These are phyloP conservation scores for Scelioninae gen. 2 DNA, from an alignment of 2,888 invertebrate species.

Conservation along the genomic window DNA sequence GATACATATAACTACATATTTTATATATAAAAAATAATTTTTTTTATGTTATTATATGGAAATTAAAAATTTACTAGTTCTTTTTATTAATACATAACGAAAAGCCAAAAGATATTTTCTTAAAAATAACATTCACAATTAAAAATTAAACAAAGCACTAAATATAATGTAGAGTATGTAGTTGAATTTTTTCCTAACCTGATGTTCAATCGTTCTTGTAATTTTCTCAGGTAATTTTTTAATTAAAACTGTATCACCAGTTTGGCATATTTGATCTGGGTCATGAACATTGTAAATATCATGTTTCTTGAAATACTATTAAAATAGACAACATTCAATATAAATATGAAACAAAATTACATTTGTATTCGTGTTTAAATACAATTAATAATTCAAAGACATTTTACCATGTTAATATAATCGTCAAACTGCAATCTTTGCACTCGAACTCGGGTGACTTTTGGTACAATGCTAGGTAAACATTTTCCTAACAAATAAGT, in stretches of 20 bases:
- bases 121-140: too few species aligned
- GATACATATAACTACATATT: too few species aligned
- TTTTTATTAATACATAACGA: too few species aligned
- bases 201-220: slow-evolving; percentile 86
- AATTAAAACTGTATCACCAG: slow-evolving; percentile 89
- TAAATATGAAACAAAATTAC: slow-evolving; percentile 16
- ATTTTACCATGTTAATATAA: slow-evolving; percentile 85
- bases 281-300: slow-evolving; percentile 87
- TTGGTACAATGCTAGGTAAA: slow-evolving; percentile 85
- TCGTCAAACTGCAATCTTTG: slow-evolving; percentile 85
- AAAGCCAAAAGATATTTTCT: too few species aligned
- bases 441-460: slow-evolving; percentile 87
- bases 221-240: slow-evolving; percentile 84
- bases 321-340: slow-evolving; percentile 15
- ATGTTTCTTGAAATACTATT: slow-evolving; percentile 80
- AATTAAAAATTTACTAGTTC: too few species aligned
- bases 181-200: slow-evolving; percentile 71
- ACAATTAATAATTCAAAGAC: neutral
- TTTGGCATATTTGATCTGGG: slow-evolving; percentile 85
- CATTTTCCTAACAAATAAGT: slow-evolving; percentile 83
- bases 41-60: too few species aligned
- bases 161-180: too few species aligned
- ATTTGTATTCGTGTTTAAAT: slow-evolving; percentile 10
- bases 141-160: too few species aligned
- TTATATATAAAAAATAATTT: too few species aligned